These are phyloP conservation scores for Pilophorus perplexus DNA, from an alignment of 2,888 invertebrate genomes.

Conservation along the genomic window DNA sequence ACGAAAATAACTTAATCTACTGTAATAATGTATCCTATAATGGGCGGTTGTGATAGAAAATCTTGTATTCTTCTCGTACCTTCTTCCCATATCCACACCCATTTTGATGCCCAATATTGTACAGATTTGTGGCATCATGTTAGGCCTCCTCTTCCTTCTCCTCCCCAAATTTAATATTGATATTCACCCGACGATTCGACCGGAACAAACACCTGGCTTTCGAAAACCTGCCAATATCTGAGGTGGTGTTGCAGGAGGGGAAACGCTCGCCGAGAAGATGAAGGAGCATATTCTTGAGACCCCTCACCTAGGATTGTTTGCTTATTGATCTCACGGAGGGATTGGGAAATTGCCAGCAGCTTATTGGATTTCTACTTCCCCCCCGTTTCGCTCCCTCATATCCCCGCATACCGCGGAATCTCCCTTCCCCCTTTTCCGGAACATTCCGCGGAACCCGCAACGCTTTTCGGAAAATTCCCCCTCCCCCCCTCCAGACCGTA, in stretches of 20 bases:
- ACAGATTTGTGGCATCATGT: constrained; percentile 3
- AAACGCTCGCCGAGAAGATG: not conserved
- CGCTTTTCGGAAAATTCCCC: too few species aligned
- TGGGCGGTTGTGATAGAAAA: too few species aligned
- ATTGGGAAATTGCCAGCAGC: constrained; percentile 42
- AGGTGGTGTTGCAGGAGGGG: not conserved
- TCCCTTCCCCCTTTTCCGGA: too few species aligned
- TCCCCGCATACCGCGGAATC: not conserved
- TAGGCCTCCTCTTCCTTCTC: not conserved
- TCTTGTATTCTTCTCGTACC: too few species aligned
- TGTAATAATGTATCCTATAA: too few species aligned
- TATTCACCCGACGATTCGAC: constrained; percentile 24
- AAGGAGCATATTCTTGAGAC: constrained; percentile 35
- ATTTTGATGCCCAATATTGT: not conserved
- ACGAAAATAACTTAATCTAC: too few species aligned
- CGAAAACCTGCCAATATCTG: not conserved
- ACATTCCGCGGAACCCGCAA: too few species aligned
- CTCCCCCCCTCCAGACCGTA: too few species aligned
- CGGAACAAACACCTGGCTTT: constrained; percentile 32
- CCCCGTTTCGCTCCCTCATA: constrained; percentile 12
- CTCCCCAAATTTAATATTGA: constrained; percentile 12
- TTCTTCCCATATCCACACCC: too few species aligned
- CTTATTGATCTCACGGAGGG: constrained; percentile 41
- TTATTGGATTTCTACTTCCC: constrained; percentile 38
- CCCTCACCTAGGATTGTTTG: constrained; percentile 41